A percentile compares a stretch with the other conserved stretches of the same genome.
phyloP scores from a whole-genome alignment of 2,113 vertebrate genomes.

The Tylochromis polylepis region DNA sequence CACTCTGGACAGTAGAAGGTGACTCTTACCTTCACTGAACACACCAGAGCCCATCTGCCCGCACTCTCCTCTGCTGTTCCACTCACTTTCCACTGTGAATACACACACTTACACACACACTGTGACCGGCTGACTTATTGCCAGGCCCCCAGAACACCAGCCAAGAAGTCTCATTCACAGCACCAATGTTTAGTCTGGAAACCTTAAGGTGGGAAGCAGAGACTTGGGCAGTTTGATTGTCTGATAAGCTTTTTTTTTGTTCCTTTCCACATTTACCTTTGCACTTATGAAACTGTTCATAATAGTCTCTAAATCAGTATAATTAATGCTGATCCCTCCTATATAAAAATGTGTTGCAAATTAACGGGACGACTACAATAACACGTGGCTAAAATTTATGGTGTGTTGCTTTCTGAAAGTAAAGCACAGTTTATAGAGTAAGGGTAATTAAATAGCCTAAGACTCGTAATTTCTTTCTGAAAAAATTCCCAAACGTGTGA shows the following conservation, averaged over 20 bases:
- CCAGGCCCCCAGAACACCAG: conserved; percentile 24
- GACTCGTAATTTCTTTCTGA: not conserved
- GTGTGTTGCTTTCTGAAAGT: not conserved
- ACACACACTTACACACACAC: conserved; percentile 16
- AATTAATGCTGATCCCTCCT: not conserved
- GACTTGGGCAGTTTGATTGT: conserved; percentile 8
- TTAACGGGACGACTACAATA: not conserved
- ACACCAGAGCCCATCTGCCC: conserved; percentile 64
- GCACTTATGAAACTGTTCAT: not conserved
- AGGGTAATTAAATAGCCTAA: not conserved
- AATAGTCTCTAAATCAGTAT: not conserved
- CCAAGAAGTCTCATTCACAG: conserved; percentile 39
- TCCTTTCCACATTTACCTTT: not conserved
- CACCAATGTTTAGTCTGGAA: conserved; percentile 42
- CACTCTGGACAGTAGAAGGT: conserved; percentile 60
- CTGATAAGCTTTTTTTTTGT: conserved; percentile 17
- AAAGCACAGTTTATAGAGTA: not conserved
- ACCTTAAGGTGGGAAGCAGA: conserved; percentile 28
- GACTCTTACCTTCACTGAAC: conserved; percentile 63
- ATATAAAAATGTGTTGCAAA: not conserved
- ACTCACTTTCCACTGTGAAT: conserved; percentile 21
- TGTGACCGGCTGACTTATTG: conserved; percentile 42
- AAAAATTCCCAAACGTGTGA: not conserved
- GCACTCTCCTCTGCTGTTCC: conserved; percentile 27
- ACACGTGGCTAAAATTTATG: not conserved